phyloP scores from a whole-genome alignment of 1,140 invertebrate species.

The Pachypsylla venusta region DNA sequence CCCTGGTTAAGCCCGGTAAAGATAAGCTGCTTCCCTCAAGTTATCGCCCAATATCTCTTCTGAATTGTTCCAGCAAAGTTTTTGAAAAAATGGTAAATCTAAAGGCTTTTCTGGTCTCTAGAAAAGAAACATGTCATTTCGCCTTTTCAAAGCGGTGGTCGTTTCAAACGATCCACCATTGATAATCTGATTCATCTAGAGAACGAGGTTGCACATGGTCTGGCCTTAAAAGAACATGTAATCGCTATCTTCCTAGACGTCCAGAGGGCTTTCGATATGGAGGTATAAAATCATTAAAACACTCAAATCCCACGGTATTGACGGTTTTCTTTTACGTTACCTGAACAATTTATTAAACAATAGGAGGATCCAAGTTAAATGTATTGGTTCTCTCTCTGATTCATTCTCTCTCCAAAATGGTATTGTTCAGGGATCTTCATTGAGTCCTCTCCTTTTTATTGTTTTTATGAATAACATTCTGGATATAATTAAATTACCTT shows the following conservation, averaged over 20 bases:
- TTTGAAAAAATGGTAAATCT: constrained; percentile 12
- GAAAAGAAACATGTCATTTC: not conserved
- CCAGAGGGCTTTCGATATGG: constrained; percentile 8
- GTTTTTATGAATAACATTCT: constrained; percentile 8
- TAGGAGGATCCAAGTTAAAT: constrained; percentile 11
- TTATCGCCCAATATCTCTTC: constrained; percentile 11
- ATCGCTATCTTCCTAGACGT: not conserved
- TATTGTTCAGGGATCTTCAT: constrained; percentile 11
- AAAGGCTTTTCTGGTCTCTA: not conserved
- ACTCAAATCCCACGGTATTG: not conserved
- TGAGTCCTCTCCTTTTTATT: constrained; percentile 11
- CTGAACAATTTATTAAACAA: not conserved
- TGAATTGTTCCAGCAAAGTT: not conserved
- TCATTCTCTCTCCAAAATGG: not conserved
- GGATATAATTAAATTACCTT: not conserved
- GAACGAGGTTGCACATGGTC: not conserved
- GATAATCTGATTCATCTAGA: not conserved
- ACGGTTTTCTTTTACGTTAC: not conserved
- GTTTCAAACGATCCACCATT: constrained; percentile 4
- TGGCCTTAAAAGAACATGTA: not conserved
- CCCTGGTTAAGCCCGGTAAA: constrained; percentile 11
- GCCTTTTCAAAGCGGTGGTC: not conserved
- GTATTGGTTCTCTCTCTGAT: not conserved
- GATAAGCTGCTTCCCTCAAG: not conserved
- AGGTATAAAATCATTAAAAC: not conserved